Evolutionary conservation across 1,140 invertebrate genomes (phyloP).

Genomic region (Helicoverpa zea): DNA sequence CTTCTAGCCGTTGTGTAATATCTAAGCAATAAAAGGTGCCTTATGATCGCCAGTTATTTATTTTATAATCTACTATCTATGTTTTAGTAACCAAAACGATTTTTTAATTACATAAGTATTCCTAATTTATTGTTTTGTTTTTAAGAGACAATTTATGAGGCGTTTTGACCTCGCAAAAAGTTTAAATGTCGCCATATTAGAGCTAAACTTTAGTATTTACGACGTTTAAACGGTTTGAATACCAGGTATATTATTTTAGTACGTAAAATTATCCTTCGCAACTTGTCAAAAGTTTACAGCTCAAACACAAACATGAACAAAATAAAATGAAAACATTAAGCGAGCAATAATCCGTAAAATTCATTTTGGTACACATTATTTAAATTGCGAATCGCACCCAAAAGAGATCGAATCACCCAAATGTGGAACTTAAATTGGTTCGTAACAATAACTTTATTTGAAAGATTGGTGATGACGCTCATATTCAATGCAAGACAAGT

Average conservation of each 20-base stretch:
- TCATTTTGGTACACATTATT: conserved; percentile 13
- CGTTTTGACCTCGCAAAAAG: conserved; percentile 18
- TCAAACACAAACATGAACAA: not conserved
- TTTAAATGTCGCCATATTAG: conserved; percentile 19
- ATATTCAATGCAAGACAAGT: conserved; percentile 8
- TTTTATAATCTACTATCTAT: conserved; percentile 13
- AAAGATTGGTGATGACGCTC: not conserved
- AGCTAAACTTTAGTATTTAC: not conserved
- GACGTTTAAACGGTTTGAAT: not conserved
- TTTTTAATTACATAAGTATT: conserved; percentile 31
- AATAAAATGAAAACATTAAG: conserved; percentile 7
- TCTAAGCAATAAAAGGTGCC: conserved; percentile 20
- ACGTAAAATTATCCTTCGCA: not conserved
- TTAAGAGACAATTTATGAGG: conserved; percentile 9
- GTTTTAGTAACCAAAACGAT: conserved; percentile 12
- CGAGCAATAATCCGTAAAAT: conserved; percentile 22
- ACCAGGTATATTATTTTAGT: not conserved
- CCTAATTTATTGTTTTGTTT: conserved; percentile 40
- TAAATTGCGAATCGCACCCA: not conserved
- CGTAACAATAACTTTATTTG: conserved; percentile 8
- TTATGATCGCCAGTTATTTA: conserved; percentile 20
- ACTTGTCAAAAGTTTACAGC: not conserved
- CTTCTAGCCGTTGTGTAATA: conserved; percentile 21
- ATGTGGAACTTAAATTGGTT: not conserved
- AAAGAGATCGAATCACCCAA: conserved; percentile 5